Conservation (phyloP, 2,888 invertebrate species). For the Malachius bipustulatus region DNA sequence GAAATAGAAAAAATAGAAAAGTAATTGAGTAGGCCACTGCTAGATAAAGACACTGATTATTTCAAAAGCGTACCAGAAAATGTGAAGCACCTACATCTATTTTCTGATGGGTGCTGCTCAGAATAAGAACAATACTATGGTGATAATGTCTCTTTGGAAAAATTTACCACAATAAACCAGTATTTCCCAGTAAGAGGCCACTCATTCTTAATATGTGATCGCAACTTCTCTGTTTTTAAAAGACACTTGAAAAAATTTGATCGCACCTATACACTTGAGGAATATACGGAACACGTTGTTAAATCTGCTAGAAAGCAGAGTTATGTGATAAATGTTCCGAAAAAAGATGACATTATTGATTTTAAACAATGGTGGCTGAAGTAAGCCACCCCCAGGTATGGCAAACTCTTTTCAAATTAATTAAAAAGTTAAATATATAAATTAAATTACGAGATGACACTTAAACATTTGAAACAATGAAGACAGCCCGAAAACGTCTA, state of each 20-base stretch:
- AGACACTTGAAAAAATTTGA: conserved; percentile 7
- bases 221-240: conserved; percentile 7
- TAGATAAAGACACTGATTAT: conserved; percentile 8
- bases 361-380: conserved; percentile 6
- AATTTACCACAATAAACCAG: conserved; percentile 8
- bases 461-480: no score
- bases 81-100: conserved; percentile 8
- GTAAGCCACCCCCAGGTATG: no score
- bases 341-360: conserved; percentile 6
- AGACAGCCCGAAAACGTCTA: no score
- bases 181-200: conserved; percentile 7
- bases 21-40: no score
- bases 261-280: conserved; percentile 7
- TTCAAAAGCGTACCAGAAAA: conserved; percentile 6
- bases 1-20: no score
- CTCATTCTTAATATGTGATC: conserved; percentile 6
- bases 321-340: conserved; percentile 6
- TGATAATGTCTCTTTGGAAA: conserved; percentile 5
- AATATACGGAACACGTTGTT: conserved; percentile 5
- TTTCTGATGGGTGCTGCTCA: conserved; percentile 1
- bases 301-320: conserved; percentile 4
- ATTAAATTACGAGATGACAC: no score
- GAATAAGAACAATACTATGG: conserved; percentile 8
- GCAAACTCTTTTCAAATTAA: no score
- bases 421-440: no score